These are phyloP conservation scores for Elachura formosa DNA, from an alignment of 2,113 vertebrate genomes.

Conservation along the genomic window DNA sequence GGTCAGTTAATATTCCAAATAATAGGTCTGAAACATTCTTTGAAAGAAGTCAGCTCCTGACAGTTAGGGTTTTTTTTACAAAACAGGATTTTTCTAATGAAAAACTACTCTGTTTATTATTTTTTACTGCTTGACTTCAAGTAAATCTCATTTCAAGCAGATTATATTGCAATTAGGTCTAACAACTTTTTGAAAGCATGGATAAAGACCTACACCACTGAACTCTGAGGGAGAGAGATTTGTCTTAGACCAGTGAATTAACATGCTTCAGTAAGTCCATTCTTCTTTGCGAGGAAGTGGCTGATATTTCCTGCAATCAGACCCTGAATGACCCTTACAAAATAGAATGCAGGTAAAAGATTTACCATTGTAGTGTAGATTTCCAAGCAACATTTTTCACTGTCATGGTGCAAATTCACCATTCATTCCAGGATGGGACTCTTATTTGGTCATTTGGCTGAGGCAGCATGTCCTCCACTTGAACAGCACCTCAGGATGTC, in stretches of 20 bases:
- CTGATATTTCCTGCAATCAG: neutral
- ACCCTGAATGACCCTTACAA: neutral
- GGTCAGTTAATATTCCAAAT: neutral
- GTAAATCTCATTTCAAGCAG: neutral
- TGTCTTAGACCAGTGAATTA: neutral
- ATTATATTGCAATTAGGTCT: neutral
- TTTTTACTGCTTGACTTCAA: neutral
- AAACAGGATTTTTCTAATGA: neutral
- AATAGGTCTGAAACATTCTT: neutral
- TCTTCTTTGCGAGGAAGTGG: neutral
- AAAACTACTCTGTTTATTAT: neutral
- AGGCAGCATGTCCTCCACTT: neutral
- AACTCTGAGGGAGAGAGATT: neutral
- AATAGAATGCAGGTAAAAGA: neutral
- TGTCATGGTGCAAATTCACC: neutral
- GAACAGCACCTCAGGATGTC: neutral
- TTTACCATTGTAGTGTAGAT: neutral
- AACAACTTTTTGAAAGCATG: neutral
- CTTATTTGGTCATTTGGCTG: neutral
- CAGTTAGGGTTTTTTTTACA: neutral
- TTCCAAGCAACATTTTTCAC: neutral
- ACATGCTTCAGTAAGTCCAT: neutral
- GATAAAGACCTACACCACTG: neutral
- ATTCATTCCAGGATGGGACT: neutral
- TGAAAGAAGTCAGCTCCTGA: neutral